Evolutionary conservation across 2,888 invertebrate genomes (phyloP).

Genomic region (Stegophylla sp.): DNA sequence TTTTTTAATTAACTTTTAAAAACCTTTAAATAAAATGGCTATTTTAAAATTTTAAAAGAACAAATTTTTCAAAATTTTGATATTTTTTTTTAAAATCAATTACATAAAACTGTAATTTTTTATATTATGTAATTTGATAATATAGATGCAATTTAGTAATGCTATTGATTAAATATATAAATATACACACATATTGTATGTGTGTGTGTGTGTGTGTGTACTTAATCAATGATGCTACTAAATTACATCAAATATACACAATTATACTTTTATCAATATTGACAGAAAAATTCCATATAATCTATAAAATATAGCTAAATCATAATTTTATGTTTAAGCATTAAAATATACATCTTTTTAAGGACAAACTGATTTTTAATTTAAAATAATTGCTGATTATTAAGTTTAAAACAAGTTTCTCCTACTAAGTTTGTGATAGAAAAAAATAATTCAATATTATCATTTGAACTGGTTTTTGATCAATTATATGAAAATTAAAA

Average conservation of each 20-base stretch:
- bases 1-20: too few relatives aligned
- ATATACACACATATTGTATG: too few relatives aligned
- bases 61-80: too few relatives aligned
- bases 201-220: too few relatives aligned
- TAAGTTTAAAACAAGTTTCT: neutral
- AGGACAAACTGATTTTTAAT: neutral
- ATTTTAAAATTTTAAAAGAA: too few relatives aligned
- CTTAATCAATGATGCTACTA: too few relatives aligned
- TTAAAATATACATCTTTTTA: neutral
- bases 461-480: neutral
- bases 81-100: too few relatives aligned
- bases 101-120: too few relatives aligned
- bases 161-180: too few relatives aligned
- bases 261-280: slow-evolving; percentile 13
- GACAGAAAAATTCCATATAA: slow-evolving; percentile 6
- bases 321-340: neutral
- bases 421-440: neutral
- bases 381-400: neutral
- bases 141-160: too few relatives aligned
- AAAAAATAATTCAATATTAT: neutral
- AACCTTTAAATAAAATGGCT: too few relatives aligned
- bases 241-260: neutral
- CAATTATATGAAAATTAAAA: neutral
- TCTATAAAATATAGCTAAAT: slow-evolving; percentile 2
- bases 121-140: too few relatives aligned